Evolutionary conservation across 2,888 invertebrate genomes (phyloP).

Genomic region (Hemistola chrysoprasaria): DNA sequence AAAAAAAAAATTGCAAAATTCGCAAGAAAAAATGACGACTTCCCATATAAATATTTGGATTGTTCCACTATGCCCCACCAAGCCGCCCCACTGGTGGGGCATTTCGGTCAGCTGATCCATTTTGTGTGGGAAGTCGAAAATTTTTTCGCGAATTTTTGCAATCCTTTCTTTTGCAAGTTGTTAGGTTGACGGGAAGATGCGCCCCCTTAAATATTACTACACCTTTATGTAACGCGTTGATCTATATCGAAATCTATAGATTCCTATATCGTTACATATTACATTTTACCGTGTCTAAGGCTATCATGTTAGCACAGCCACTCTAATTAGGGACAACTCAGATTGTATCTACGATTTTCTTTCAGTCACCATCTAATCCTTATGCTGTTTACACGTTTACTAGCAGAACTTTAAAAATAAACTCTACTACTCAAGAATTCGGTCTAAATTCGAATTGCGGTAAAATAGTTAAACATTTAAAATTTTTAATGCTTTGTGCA

Average conservation of each 20-base stretch:
- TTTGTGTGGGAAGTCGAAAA: no score
- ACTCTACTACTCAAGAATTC: slow-evolving; percentile 7
- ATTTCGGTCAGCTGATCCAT: no score
- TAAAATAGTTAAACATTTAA: slow-evolving; percentile 13
- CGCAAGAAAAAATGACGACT: no score
- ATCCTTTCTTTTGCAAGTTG: no score
- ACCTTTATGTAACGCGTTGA: no score
- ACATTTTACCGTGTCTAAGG: slow-evolving; percentile 18
- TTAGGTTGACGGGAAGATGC: no score
- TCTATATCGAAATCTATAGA: neutral
- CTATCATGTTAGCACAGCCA: slow-evolving; percentile 29
- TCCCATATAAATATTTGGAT: no score
- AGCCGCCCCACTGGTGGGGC: no score
- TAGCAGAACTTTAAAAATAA: slow-evolving; percentile 6
- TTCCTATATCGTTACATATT: neutral
- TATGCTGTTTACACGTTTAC: slow-evolving; percentile 27
- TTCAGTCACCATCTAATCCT: slow-evolving; percentile 30
- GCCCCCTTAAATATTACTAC: no score
- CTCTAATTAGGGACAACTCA: slow-evolving; percentile 34
- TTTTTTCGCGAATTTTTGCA: neutral
- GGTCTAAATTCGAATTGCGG: slow-evolving; percentile 9
- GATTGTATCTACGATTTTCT: slow-evolving; percentile 26
- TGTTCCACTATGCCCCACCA: no score
- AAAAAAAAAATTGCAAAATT: no score
- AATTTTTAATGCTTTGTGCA: slow-evolving; percentile 14